phyloP scores from a whole-genome alignment of 2,797 vertebrate species.

The Coreius guichenoti region DNA sequence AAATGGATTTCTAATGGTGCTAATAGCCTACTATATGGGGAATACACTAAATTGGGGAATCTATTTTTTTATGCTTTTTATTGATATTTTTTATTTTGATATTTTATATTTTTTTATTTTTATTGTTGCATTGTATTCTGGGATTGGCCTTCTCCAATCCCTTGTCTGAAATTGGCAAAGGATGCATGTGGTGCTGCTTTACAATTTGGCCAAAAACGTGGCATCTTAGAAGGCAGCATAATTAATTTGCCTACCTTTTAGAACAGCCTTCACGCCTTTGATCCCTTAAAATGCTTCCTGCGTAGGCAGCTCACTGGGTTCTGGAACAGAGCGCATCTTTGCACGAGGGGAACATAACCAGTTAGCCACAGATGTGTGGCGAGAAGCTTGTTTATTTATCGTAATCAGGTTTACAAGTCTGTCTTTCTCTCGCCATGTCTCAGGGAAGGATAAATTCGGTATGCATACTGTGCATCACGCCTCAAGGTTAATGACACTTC shows the following conservation, averaged over 20 bases:
- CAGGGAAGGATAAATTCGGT: slow-evolving; percentile 26
- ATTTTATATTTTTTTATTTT: no score
- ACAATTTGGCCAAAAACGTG: slow-evolving; percentile 4
- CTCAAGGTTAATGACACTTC: slow-evolving; percentile 61
- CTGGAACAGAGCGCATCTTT: slow-evolving; percentile 3
- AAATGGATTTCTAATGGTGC: not conserved
- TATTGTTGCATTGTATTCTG: not conserved
- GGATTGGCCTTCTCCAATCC: not conserved
- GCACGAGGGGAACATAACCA: not conserved
- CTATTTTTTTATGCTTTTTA: not conserved
- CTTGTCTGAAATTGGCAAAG: not conserved
- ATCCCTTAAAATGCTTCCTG: slow-evolving; percentile 21
- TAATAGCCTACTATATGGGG: not conserved
- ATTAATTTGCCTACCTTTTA: slow-evolving; percentile 31
- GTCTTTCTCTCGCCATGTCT: slow-evolving; percentile 23
- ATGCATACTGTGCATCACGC: slow-evolving; percentile 43
- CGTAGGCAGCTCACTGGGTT: slow-evolving; percentile 6
- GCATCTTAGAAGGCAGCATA: slow-evolving; percentile 16
- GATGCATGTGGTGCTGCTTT: not conserved
- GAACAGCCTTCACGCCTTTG: slow-evolving; percentile 23
- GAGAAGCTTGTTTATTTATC: slow-evolving; percentile 49
- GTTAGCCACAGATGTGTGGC: slow-evolving; percentile 31
- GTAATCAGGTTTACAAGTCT: slow-evolving; percentile 44
- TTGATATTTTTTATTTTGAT: not conserved
- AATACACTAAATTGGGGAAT: not conserved